Base-by-base conservation (phyloP, 2,888 invertebrate species). In the Disparrhopalites patrizii region DNA sequence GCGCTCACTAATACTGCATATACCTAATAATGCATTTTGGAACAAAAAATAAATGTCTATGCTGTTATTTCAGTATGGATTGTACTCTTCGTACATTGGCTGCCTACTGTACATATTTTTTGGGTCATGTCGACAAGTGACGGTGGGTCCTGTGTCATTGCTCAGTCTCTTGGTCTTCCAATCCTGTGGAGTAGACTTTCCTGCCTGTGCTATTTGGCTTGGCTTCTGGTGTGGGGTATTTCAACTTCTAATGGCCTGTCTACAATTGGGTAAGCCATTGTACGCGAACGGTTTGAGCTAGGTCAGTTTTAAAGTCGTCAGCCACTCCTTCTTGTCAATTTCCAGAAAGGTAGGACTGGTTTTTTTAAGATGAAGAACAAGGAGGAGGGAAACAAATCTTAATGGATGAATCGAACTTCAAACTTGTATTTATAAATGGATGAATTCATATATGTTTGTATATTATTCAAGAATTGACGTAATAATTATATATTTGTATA, bases 81-180 rank as follows among this genome's bases (percentile, higher is more conserved):
- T 73, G 1, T 75, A 73, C 54, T 58, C 63, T 23, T 67, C 72
- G 0, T 72, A 70, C 58, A 80, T 82, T 78, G 81, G 82, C 2
- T 80, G 81, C 72, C 81, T 83, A 70, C 76, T 83, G 18, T 83
- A 83, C 76, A 77, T 79, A 27, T 68, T 83, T 31, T 76, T 83
- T 56, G 83, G 83, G 2, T 81, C 81, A 15, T 79, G 81, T 36
- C 80, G 80, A 70, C 82, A 82, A 76, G 79, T 82, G 43, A 82
- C 82, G 1, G 78, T 82, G 28, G 82, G 62, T 8, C 67, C 67
- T 4, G 64, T 58, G 0, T 58, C 64, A 31, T n/a, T 54, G 30
- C n/a, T n/a, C 10, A 13, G 18, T 3, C n/a, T 28, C 13, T 13
- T 54, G 28, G 70, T 70, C 2, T 73, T 66, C 55, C 70, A 75